Percentiles rank a stretch among this genome's conserved stretches.
Evolutionary conservation across 2,888 invertebrate genomes (phyloP).

Genomic region (Hirtodrosophila confusa): DNA sequence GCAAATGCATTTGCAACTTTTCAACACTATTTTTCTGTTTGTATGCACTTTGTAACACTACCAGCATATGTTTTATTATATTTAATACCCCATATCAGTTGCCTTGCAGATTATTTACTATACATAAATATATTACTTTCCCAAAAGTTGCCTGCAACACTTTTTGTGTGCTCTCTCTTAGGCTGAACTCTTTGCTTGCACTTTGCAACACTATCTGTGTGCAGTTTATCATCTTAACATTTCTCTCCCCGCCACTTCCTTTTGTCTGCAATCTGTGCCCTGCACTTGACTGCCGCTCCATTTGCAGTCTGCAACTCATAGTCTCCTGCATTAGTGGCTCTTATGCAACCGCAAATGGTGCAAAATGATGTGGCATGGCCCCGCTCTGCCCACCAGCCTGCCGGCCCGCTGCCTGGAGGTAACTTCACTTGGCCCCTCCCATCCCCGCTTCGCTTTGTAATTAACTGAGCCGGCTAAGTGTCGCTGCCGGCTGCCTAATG

Average conservation of each 20-base stretch:
- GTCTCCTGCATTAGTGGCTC: constrained; percentile 46
- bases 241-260: too few relatives aligned
- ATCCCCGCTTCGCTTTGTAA: constrained; percentile 54
- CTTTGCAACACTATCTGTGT: constrained; percentile 16
- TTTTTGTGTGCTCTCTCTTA: not conserved
- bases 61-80: too few relatives aligned
- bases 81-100: too few relatives aligned
- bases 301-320: constrained; percentile 23
- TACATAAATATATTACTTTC: too few relatives aligned
- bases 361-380: constrained; percentile 61
- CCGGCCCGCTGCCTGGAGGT: constrained; percentile 4
- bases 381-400: not conserved
- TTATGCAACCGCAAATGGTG: constrained; percentile 64
- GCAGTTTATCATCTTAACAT: constrained; percentile 3
- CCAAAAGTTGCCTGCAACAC: too few relatives aligned
- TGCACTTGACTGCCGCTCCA: constrained; percentile 33
- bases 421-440: constrained; percentile 25
- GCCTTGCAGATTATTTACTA: too few relatives aligned
- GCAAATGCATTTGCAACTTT: too few relatives aligned
- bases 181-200: constrained; percentile 3
- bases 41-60: too few relatives aligned
- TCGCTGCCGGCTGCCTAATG: constrained; percentile 76
- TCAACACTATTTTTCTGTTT: too few relatives aligned
- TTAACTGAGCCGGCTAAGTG: constrained; percentile 72
- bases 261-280: constrained; percentile 21